Percentiles rank a stretch among this genome's conserved stretches.
Conservation (phyloP, 2,888 invertebrate genomes). For the Acleris emargana region DNA sequence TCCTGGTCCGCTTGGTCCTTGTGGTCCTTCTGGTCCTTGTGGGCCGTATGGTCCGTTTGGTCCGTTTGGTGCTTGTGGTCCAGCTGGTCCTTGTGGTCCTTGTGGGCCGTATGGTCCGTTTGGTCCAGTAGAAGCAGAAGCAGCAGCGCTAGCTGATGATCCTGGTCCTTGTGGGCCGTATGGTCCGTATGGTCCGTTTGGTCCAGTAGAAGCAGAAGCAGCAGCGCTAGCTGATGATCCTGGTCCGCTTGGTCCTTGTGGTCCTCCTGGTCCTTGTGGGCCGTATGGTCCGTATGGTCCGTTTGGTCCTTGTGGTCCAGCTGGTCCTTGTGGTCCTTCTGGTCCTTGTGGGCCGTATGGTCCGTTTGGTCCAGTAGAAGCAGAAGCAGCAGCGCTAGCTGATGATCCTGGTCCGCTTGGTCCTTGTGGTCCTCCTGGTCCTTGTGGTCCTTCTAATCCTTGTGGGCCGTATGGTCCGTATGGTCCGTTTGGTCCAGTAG, state of each 20-base stretch:
- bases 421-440: background rate
- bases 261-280: constrained; percentile 12
- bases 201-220: background rate
- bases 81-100: background rate
- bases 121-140: background rate
- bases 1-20: constrained; percentile 11
- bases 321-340: constrained; percentile 9
- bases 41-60: constrained; percentile 9
- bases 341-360: constrained; percentile 10
- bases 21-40: constrained; percentile 9
- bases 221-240: constrained; percentile 10
- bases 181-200: constrained; percentile 1
- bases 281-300: constrained; percentile 13
- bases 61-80: background rate
- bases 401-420: constrained; percentile 4
- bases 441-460: too few relatives aligned
- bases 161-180: constrained; percentile 28
- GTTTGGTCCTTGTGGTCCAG: background rate
- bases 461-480: background rate
- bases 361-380: constrained; percentile 5
- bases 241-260: constrained; percentile 9
- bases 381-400: constrained; percentile 4
- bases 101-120: constrained; percentile 22
- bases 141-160: background rate
- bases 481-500: constrained; percentile 15